A percentile compares a stretch with the other conserved stretches of the same genome.
These are phyloP conservation scores for Heliconius aoede DNA, from an alignment of 2,888 invertebrate species.

Conservation along the genomic window DNA sequence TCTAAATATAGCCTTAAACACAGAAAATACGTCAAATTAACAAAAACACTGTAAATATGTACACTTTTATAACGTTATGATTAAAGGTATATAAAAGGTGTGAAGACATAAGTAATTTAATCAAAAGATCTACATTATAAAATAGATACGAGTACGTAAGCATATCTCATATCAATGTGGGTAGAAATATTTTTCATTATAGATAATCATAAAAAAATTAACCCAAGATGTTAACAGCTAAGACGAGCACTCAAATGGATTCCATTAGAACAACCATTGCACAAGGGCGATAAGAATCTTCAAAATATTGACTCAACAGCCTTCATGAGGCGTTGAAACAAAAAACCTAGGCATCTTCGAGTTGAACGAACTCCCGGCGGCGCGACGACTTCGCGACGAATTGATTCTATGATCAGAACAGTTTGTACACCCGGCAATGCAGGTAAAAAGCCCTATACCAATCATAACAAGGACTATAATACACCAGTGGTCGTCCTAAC, in stretches of 20 bases:
- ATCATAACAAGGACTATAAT: slow-evolving; percentile 28
- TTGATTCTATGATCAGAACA: slow-evolving; percentile 75
- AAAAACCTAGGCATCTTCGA: slow-evolving; percentile 47
- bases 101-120: not conserved
- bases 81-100: not conserved
- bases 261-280: slow-evolving; percentile 38
- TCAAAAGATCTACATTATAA: slow-evolving; percentile 5
- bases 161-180: slow-evolving; percentile 20
- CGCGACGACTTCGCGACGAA: slow-evolving; percentile 58
- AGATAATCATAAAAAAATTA: slow-evolving; percentile 15
- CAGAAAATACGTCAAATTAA: not conserved
- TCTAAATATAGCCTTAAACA: no score
- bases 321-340: slow-evolving; percentile 49
- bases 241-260: slow-evolving; percentile 26
- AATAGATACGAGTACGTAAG: slow-evolving; percentile 12
- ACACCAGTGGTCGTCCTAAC: not conserved
- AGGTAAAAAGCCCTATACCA: slow-evolving; percentile 27
- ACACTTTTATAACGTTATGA: no score
- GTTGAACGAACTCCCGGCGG: slow-evolving; percentile 47
- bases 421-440: slow-evolving; percentile 41
- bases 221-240: slow-evolving; percentile 19
- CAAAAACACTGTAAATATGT: no score
- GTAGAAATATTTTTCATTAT: slow-evolving; percentile 17
- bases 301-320: slow-evolving; percentile 46
- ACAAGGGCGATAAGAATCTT: slow-evolving; percentile 40